Conservation (phyloP, 2,797 vertebrate genomes). For the Siniperca obscura region DNA sequence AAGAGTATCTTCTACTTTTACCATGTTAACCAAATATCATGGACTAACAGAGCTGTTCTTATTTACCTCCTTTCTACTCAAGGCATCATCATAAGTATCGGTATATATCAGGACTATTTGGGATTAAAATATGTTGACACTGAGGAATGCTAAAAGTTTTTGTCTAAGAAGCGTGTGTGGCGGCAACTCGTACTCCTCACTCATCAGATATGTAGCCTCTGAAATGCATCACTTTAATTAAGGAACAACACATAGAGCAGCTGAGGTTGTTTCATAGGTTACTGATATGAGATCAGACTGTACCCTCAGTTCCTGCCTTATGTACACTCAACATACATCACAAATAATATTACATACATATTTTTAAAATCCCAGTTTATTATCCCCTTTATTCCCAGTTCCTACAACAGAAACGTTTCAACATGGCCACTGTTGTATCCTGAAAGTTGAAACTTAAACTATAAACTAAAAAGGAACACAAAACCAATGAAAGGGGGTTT, state of each 20-base stretch:
- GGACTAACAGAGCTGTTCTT: background rate
- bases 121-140: constrained; percentile 6
- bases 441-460: too few relatives aligned
- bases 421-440: too few relatives aligned
- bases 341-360: background rate
- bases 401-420: too few relatives aligned
- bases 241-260: background rate
- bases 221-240: background rate
- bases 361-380: background rate
- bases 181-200: background rate
- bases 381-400: too few relatives aligned
- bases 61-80: background rate
- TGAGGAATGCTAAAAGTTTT: background rate
- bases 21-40: background rate
- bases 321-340: background rate
- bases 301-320: background rate
- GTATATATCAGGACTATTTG: background rate
- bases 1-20: background rate
- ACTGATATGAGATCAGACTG: too few relatives aligned
- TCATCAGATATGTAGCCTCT: constrained; percentile 1
- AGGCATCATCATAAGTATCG: background rate
- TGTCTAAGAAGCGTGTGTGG: background rate
- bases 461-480: background rate
- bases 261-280: background rate
- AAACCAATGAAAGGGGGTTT: background rate